A percentile compares a stretch with the other conserved stretches of the same genome.
Evolutionary conservation across 37 sponge, comb jelly and placozoan genomes (phyloP).

Genomic region (Cladorhizidae sp.): DNA sequence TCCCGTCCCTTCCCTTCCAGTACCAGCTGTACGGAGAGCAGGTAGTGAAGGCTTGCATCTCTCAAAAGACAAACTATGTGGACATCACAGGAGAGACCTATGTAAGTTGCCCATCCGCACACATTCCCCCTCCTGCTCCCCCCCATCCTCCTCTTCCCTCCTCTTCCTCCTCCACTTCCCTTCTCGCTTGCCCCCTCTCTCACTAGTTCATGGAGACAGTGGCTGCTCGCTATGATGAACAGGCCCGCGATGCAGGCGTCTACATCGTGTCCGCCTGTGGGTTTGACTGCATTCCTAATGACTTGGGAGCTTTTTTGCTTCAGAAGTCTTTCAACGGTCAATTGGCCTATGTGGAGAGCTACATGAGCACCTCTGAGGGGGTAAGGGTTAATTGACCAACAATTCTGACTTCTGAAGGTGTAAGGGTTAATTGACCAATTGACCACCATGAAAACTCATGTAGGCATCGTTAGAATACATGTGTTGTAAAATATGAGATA

Average conservation of each 20-base stretch:
- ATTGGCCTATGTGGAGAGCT: conserved; percentile 72
- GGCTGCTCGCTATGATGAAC: conserved; percentile 57
- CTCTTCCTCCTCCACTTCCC: conserved; percentile 7
- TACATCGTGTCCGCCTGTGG: conserved; percentile 88
- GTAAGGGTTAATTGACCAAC: conserved; percentile 12
- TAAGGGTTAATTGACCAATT: too few relatives aligned
- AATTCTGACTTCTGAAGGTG: too few relatives aligned
- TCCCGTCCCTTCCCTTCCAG: conserved; percentile 9
- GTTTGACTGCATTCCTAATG: conserved; percentile 92
- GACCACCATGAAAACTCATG: too few relatives aligned
- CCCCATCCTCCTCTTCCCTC: not conserved
- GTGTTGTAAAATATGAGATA: not conserved
- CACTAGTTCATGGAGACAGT: conserved; percentile 77
- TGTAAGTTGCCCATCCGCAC: conserved; percentile 47
- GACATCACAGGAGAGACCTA: conserved; percentile 93
- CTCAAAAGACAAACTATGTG: conserved; percentile 77
- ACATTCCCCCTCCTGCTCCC: conserved; percentile 24
- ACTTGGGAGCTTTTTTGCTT: conserved; percentile 73
- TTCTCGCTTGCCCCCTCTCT: conserved; percentile 23
- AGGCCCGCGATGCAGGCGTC: conserved; percentile 80
- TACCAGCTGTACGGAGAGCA: conserved; percentile 82
- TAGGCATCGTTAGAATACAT: not conserved
- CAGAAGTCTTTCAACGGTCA: conserved; percentile 67
- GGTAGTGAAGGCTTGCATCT: conserved; percentile 84
- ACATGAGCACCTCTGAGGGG: conserved; percentile 12